Evolutionary conservation across 2,797 vertebrate genomes (phyloP), one percentile per base, ranked within the genome.

Genomic region (Propithecus deckenii): DNA sequence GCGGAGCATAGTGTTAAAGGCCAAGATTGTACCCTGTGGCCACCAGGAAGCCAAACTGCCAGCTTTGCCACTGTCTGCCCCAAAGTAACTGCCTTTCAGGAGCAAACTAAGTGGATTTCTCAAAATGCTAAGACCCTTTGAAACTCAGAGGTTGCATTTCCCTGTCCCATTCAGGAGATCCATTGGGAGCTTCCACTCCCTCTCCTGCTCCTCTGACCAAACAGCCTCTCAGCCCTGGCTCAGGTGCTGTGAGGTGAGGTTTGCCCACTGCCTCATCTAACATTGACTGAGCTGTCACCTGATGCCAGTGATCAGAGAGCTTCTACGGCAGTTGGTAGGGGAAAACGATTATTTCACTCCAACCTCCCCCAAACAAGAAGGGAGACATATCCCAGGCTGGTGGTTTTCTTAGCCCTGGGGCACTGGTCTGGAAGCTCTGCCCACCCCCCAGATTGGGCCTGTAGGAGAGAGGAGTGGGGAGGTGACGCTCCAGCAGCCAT

Each of bases 1-100:
- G 18, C 0, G 7, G 32, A 5, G 0, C 23, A 28, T 1, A 15
- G 28, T 20, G 8, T 20, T 55, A 2, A 65, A 72, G 46, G 46
- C 41, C 30, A 86, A 17, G 11, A 43, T 15, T 85, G 48, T 41
- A 28, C 6, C 15, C 84, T 38, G 12, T 61, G 43, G 48, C 4
- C 7, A 43, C 5, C 48, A 84, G 7, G 25, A 5, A 83, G 25
- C 30, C 65, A n/a, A 61, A 18, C 5, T 18, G 13, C 30, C 32
- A 65, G 75, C 7, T 72, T 76, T 86, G 3, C 12, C 35, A 35
- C 30, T 23, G 23, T 48, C 67, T 55, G 28, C 8, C n/a, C 50
- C 12, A 6, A 76, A 84, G 38, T 15, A 46, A 7, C 13, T 87
- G 32, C 28, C 43, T 76, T 84, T 89, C 50, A 84, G 59, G 88